Base-by-base conservation (phyloP, 2,888 invertebrate genomes). In the Drosophila quinaria region DNA sequence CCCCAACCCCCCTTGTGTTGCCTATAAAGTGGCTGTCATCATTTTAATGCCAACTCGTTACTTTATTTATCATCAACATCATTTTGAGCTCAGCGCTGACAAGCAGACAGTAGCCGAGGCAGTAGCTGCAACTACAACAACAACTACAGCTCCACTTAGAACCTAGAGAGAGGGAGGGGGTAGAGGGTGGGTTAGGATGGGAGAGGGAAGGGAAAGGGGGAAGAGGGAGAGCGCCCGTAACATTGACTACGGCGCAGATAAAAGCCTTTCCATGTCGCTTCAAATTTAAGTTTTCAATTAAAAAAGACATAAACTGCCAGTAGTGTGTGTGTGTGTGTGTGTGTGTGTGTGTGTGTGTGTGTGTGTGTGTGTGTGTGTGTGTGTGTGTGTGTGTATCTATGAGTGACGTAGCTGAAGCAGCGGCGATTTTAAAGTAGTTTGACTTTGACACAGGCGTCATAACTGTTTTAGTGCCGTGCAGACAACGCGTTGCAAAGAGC, bases 261-360 rank as follows among this genome's bases (percentile, higher is more conserved):
- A 86, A 86, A 86, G 86, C 89, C 86, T 86, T 86, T 86, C 88
- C 86, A 85, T 86, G 86, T 86, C 86, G 89, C 86, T 78, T 87
- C 85, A 86, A 86, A 86, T 89, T 86, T 86, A 86, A 89, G 86
- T 89, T 86, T 89, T 86, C 86, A 86, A 86, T 86, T 87, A 86
- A 86, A 86, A 89, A 86, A 89, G 88, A 86, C 86, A 86, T 86
- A 89, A 86, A 86, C 73, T 78, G 76, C 58, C 50, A 79, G 56
- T 52, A 25, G 51, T 41, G 51, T 66, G 35, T 50, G 39, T 49
- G 9, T 39, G 31, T 46, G 25, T 63, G 10, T 49, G 3, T 31
- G 4, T 49, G n/a, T 49, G 3, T 33, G 2, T 25, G 5, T 47
- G 68, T 66, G 70, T 62, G 62, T 64, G 52, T 70, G 68, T 66